Base-by-base conservation (phyloP, 2,888 invertebrate genomes). In the Alcis repandata region DNA sequence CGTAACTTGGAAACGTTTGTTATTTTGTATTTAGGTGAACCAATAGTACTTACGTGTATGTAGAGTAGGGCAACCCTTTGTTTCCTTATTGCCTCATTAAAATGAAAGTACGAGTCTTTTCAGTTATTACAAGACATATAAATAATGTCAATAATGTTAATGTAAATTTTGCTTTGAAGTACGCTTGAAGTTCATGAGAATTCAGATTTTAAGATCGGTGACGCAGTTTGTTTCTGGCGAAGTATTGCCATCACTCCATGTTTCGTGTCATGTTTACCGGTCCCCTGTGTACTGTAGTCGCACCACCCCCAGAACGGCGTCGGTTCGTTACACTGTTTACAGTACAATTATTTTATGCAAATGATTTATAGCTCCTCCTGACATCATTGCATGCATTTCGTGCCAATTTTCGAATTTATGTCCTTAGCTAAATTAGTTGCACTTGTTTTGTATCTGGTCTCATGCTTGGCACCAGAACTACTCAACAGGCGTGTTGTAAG, bases 321-420 rank as follows among this genome's bases (percentile, higher is more conserved):
- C 70, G 74, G 70, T 75, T 76, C 74, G 75, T 77, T 78, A 68
- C 77, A 68, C 58, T 86, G 82, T 87, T 85, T 87, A 85, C 80
- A 78, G 77, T 80, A 71, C 73, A 78, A 79, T 83, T 80, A 84
- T 85, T 83, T 82, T 79, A 75, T 79, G 76, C 72, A 66, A 62
- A 75, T 84, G 82, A 86, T 84, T 84, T 82, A 85, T 79, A 62
- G 17, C 67, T 68, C 70, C 74, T 72, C 71, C 73, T 59, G 75
- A 77, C 76, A 78, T 74, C 69, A 67, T 70, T 64, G 74, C 70
- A 68, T 71, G 64, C 48, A 67, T 68, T 70, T 67, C 67, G 77
- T 85, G 86, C 81, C 81, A 86, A 77, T 64, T 73, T 75, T 73
- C 64, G 57, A 72, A 73, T 74, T 72, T 70, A 77, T 75, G 53